phyloP scores from a whole-genome alignment of 2,888 invertebrate species.

The Standfussiana lucernea region DNA sequence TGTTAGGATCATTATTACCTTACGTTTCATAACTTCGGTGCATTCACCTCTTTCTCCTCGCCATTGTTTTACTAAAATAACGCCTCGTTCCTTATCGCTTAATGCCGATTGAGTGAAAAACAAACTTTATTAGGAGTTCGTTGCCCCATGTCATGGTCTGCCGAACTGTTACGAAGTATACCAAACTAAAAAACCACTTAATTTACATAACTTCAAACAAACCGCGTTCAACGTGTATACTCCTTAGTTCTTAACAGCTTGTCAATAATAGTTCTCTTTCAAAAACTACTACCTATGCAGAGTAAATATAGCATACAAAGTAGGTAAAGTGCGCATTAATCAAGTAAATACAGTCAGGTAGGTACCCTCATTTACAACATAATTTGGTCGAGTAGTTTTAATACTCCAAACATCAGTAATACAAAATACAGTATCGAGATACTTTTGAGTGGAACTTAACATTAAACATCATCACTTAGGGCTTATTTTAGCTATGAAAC shows the following conservation, averaged over 20 bases:
- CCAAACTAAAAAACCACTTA: conserved; percentile 45
- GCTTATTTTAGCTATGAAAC: neutral
- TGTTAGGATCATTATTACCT: neutral
- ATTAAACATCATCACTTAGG: neutral
- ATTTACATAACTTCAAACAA: conserved; percentile 59
- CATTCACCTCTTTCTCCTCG: conserved; percentile 49
- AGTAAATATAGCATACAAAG: conserved; percentile 21
- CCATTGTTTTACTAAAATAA: conserved; percentile 60
- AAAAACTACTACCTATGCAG: conserved; percentile 42
- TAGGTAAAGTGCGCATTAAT: conserved; percentile 32
- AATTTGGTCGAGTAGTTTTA: conserved; percentile 8
- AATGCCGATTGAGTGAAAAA: conserved; percentile 55
- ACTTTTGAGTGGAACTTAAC: neutral
- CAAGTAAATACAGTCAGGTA: conserved; percentile 28
- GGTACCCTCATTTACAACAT: conserved; percentile 23
- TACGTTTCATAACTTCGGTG: conserved; percentile 23
- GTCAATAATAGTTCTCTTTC: conserved; percentile 43
- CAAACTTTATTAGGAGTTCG: conserved; percentile 54
- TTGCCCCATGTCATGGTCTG: conserved; percentile 61
- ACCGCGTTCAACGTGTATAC: conserved; percentile 46
- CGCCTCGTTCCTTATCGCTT: conserved; percentile 54
- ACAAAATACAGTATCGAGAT: neutral
- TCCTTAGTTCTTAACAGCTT: conserved; percentile 34
- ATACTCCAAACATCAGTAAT: neutral
- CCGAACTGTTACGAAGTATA: conserved; percentile 32